These are phyloP conservation scores for Pantherophis alleghaniensis DNA, from an alignment of 2,797 vertebrate genomes.

Conservation along the genomic window DNA sequence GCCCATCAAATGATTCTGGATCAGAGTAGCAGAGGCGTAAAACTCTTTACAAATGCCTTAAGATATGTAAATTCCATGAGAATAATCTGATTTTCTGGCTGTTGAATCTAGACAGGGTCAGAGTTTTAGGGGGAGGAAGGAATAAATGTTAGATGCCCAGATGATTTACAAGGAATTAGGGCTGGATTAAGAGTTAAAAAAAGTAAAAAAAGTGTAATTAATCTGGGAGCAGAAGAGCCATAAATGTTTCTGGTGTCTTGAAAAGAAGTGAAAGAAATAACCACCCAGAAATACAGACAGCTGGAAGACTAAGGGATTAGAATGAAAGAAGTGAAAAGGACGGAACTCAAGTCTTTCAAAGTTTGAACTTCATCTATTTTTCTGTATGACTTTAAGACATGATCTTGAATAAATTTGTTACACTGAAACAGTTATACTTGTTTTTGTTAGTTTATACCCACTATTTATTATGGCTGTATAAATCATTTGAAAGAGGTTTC, in stretches of 20 bases:
- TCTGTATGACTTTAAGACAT: constrained; percentile 47
- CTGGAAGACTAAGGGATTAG: constrained; percentile 38
- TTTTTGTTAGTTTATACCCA: not conserved
- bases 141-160: not conserved
- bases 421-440: not conserved
- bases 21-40: constrained; percentile 32
- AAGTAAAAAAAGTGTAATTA: constrained; percentile 33
- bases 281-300: constrained; percentile 53
- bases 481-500: not conserved
- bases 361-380: constrained; percentile 55
- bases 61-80: constrained; percentile 23
- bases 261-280: constrained; percentile 57
- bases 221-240: constrained; percentile 11
- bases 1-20: constrained; percentile 27
- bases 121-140: not conserved
- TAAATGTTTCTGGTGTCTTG: constrained; percentile 58
- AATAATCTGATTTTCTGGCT: constrained; percentile 23
- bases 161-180: constrained; percentile 46
- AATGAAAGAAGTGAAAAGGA: constrained; percentile 11
- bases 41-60: not conserved
- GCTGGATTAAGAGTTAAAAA: constrained; percentile 28
- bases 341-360: constrained; percentile 43
- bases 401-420: constrained; percentile 26
- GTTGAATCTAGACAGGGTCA: constrained; percentile 4
- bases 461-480: not conserved